phyloP scores from a whole-genome alignment of 2,797 vertebrate species.

The Okamejei kenojei region DNA sequence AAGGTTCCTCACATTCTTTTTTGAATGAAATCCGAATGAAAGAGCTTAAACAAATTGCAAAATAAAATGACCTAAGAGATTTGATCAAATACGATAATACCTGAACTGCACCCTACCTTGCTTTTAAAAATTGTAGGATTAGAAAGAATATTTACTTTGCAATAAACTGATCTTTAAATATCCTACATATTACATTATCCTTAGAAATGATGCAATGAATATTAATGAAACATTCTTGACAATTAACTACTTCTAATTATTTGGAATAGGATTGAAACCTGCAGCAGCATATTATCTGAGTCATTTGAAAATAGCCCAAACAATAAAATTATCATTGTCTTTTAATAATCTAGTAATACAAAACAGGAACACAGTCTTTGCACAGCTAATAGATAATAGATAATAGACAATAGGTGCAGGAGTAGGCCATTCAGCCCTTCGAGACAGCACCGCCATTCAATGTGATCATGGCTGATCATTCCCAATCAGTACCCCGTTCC shows the following conservation, averaged over 20 bases:
- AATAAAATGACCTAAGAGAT: background rate
- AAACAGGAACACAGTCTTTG: slow-evolving; percentile 54
- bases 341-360: slow-evolving; percentile 50
- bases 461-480: too few species aligned
- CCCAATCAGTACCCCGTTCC: too few species aligned
- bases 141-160: background rate
- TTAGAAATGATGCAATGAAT: too few species aligned
- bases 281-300: slow-evolving; percentile 44
- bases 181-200: background rate
- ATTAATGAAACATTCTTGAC: background rate
- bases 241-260: background rate
- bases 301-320: slow-evolving; percentile 49
- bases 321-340: slow-evolving; percentile 55
- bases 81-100: background rate
- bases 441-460: too few species aligned
- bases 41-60: background rate
- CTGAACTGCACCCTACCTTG: background rate
- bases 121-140: background rate
- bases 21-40: background rate
- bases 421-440: too few species aligned
- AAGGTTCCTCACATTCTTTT: background rate
- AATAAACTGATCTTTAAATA: background rate
- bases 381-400: slow-evolving; percentile 40
- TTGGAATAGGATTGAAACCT: slow-evolving; percentile 47
- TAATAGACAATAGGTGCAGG: too few species aligned